Base-by-base conservation (phyloP, 2,888 invertebrate species). In the Eupithecia tripunctaria region DNA sequence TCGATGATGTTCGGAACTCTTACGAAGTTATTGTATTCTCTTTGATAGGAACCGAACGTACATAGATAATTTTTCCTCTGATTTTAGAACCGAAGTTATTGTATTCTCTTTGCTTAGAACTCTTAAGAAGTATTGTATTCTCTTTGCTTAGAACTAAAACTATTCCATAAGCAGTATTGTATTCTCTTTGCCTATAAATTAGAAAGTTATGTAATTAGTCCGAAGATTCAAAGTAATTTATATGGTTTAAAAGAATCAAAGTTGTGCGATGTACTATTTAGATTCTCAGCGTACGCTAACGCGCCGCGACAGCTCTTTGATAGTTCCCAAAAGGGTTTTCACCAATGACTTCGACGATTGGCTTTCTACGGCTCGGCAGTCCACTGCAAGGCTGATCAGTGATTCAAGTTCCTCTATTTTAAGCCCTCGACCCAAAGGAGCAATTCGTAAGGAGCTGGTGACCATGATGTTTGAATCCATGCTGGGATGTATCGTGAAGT, bases 401-500 rank as follows among this genome's bases (percentile, higher is more conserved):
- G 89, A 89, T 1, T 89, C 88, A 0, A 72, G 72, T 1, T 71
- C 72, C 14, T 87, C 85, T 0, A 5, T 85, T 1, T 0, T 82
- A 1, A 10, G 65, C 0, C 36, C 41, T 10, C 82, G 87, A 18
- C 84, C 87, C 1, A 88, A 79, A 47, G 89, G 89, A 7, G 84
- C 90, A 2, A 86, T 90, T 1, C 86, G 86, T 74, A 90, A 85
- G 69, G 92, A 93, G 83, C 77, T 93, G 47, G 85, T 93, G 10
- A 87, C 89, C 18, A 77, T 87, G 79, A 82, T 94, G 73, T 94
- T 92, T 76, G 90, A 93, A 69, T 88, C 92, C 2, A 94, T 94
- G 93, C 79, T 94, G 2, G 85, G 85, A 29, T 81, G 79, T 76
- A 91, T 94, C 43, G 87, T 94, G 15, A 85, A 89, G 29, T 89